These are phyloP conservation scores for Rattus rattus DNA, from an alignment of 2,113 vertebrate genomes.

Conservation along the genomic window DNA sequence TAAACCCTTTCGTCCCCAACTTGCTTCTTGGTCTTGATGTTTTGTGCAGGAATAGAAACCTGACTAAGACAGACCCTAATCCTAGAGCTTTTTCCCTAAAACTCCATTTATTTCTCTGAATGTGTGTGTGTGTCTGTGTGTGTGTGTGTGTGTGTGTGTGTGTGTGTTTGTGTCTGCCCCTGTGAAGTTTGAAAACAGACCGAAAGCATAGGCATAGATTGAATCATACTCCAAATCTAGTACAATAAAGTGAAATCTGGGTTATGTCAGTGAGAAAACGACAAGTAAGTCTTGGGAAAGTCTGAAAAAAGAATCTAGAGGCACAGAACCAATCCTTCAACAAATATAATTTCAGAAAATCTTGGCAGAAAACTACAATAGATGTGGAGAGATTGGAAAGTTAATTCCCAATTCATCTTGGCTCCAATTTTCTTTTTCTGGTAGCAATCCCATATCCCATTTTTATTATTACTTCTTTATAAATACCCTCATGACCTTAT, in stretches of 20 bases:
- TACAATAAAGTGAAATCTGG: neutral
- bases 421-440: conserved; percentile 33
- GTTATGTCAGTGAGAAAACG: neutral
- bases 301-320: conserved; percentile 3
- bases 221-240: neutral
- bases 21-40: no score
- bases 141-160: no score
- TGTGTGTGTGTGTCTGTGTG: neutral
- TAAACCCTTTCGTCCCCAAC: no score
- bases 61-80: no score
- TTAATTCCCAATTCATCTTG: conserved; percentile 46
- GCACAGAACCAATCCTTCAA: conserved; percentile 21
- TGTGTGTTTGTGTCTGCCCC: no score
- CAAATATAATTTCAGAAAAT: conserved; percentile 50
- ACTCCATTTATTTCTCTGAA: neutral
- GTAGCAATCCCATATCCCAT: conserved; percentile 10
- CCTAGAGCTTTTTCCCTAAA: neutral
- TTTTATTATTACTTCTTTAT: conserved; percentile 45
- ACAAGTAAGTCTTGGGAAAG: neutral
- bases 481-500: conserved; percentile 30
- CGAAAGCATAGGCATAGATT: neutral
- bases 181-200: neutral
- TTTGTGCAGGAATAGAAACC: no score
- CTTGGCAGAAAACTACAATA: conserved; percentile 5
- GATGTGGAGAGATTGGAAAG: conserved; percentile 7